phyloP scores from a whole-genome alignment of 2,797 vertebrate species.

The Erpetoichthys calabaricus region DNA sequence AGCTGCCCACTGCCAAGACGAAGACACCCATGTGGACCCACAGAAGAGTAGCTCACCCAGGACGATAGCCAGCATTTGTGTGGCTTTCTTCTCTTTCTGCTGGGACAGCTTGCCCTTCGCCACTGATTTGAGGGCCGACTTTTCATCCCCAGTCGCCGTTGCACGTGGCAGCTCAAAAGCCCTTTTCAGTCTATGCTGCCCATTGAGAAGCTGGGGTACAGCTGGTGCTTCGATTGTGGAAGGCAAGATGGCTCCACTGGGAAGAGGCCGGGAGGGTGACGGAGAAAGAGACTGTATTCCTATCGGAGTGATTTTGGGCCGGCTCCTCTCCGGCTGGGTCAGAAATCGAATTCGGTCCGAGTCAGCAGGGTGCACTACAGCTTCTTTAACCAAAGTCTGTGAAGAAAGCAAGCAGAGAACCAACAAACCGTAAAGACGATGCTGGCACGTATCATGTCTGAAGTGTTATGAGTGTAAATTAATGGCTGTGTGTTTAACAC shows the following conservation, averaged over 20 bases:
- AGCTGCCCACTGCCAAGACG: background rate
- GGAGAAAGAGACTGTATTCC: slow-evolving; percentile 34
- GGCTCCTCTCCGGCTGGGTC: slow-evolving; percentile 26
- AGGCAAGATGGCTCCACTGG: slow-evolving; percentile 25
- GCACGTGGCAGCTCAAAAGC: slow-evolving; percentile 32
- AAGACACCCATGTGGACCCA: background rate
- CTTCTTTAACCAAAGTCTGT: slow-evolving; percentile 52
- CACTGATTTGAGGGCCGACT: slow-evolving; percentile 11
- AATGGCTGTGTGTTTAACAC: background rate
- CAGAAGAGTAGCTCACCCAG: slow-evolving; percentile 36
- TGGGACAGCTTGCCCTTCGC: slow-evolving; percentile 47
- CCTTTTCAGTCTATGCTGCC: slow-evolving; percentile 30
- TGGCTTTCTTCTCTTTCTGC: slow-evolving; percentile 59
- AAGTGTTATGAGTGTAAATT: background rate
- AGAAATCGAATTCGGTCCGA: slow-evolving; percentile 40
- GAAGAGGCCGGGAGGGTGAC: slow-evolving; percentile 18
- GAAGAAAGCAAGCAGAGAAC: slow-evolving; percentile 8
- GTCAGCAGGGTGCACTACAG: slow-evolving; percentile 41
- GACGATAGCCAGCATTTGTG: slow-evolving; percentile 60
- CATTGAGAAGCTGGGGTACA: slow-evolving; percentile 20
- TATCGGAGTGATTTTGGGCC: slow-evolving; percentile 21
- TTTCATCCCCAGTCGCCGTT: slow-evolving; percentile 40
- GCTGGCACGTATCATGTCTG: too few relatives aligned
- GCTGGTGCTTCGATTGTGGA: slow-evolving; percentile 15
- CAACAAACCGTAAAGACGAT: background rate